phyloP scores from a whole-genome alignment of 2,888 invertebrate genomes.

The Glyphotaelius pellucidus region DNA sequence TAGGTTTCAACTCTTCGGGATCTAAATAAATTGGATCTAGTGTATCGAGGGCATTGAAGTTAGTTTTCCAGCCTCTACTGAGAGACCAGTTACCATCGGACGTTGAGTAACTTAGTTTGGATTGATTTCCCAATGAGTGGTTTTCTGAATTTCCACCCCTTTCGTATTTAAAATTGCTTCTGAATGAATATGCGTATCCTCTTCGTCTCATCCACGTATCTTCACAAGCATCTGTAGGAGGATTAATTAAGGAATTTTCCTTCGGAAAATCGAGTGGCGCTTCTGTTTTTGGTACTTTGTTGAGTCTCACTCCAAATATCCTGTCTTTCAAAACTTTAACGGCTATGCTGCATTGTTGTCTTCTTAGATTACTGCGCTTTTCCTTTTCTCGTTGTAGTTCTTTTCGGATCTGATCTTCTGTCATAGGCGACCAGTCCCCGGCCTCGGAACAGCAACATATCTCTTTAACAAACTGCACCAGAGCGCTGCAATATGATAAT shows the following conservation, averaged over 20 bases:
- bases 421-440: conserved; percentile 75
- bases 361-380: conserved; percentile 48
- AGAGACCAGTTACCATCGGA: conserved; percentile 77
- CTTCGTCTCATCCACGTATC: conserved; percentile 52
- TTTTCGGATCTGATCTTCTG: conserved; percentile 72
- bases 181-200: conserved; percentile 60
- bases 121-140: conserved; percentile 63
- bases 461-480: conserved; percentile 75
- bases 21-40: conserved; percentile 59
- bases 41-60: conserved; percentile 68
- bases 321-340: conserved; percentile 60
- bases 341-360: conserved; percentile 54
- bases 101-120: conserved; percentile 67
- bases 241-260: neutral
- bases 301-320: conserved; percentile 44
- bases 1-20: conserved; percentile 44
- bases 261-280: neutral
- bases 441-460: conserved; percentile 76
- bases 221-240: conserved; percentile 16
- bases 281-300: conserved; percentile 33
- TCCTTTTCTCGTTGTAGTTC: conserved; percentile 63
- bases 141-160: conserved; percentile 50
- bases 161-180: conserved; percentile 56
- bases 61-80: conserved; percentile 76
- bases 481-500: conserved; percentile 71